These are phyloP conservation scores for Sula dactylatra DNA, from an alignment of 2,113 vertebrate species.

Conservation along the genomic window DNA sequence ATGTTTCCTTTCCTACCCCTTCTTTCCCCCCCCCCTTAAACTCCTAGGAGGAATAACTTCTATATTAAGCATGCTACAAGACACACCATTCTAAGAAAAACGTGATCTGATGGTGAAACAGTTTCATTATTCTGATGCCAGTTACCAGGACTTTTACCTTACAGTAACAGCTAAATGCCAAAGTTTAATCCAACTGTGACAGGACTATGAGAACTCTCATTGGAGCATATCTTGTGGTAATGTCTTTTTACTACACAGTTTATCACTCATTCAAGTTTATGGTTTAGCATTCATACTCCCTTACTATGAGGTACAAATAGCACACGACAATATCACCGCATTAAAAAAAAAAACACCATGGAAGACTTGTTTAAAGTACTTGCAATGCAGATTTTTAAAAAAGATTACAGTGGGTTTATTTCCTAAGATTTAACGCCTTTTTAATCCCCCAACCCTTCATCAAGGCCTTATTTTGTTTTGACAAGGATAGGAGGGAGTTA, in stretches of 20 bases:
- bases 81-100: not conserved
- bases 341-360: not conserved
- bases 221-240: not conserved
- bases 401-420: not conserved
- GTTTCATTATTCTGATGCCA: not conserved
- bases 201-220: not conserved
- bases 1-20: not conserved
- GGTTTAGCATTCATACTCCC: not conserved
- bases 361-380: not conserved
- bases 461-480: not conserved
- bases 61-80: not conserved
- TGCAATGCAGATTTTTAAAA: not conserved
- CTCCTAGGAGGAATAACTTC: not conserved
- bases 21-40: rapidly evolving
- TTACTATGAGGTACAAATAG: not conserved
- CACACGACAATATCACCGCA: rapidly evolving
- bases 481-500: rapidly evolving
- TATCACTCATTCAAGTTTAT: not conserved
- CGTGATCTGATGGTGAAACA: not conserved
- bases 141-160: not conserved
- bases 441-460: not conserved
- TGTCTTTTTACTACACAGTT: not conserved
- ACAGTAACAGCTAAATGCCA: not conserved
- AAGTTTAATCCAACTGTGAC: not conserved
- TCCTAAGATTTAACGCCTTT: not conserved